phyloP scores from a whole-genome alignment of 2,797 vertebrate species.

The Alcedo quadribrachys region DNA sequence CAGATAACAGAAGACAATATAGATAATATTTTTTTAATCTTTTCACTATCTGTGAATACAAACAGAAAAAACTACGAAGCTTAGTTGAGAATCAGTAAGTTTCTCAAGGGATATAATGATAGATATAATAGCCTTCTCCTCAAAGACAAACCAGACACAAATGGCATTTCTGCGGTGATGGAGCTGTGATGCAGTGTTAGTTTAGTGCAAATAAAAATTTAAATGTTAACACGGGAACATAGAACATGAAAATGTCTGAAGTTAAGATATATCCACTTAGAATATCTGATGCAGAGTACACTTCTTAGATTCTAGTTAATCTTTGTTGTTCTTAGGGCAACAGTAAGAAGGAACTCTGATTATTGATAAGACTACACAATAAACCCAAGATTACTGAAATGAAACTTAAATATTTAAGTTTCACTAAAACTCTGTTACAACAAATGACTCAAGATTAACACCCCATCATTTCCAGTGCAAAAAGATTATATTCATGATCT shows the following conservation, averaged over 20 bases:
- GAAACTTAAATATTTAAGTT: not conserved
- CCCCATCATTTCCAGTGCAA: not conserved
- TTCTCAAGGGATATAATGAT: not conserved
- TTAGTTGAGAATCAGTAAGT: not conserved
- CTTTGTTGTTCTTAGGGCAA: not conserved
- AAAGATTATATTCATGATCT: not conserved
- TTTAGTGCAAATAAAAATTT: not conserved
- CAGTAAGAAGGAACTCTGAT: not conserved
- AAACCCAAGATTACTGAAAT: not conserved
- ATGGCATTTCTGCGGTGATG: not conserved
- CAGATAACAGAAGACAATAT: not conserved
- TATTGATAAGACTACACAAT: not conserved
- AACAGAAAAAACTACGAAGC: not conserved
- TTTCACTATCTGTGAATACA: no score
- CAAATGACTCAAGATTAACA: not conserved
- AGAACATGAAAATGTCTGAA: not conserved
- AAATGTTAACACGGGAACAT: not conserved
- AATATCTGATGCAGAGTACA: not conserved
- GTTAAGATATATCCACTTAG: not conserved
- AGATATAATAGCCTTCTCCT: not conserved
- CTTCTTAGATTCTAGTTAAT: not conserved
- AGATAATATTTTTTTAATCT: no score
- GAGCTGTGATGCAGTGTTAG: rapidly evolving
- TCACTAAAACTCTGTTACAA: not conserved
- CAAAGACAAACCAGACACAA: not conserved